Base-by-base conservation (phyloP, 2,888 invertebrate genomes). In the Caenorhabditis becei region DNA sequence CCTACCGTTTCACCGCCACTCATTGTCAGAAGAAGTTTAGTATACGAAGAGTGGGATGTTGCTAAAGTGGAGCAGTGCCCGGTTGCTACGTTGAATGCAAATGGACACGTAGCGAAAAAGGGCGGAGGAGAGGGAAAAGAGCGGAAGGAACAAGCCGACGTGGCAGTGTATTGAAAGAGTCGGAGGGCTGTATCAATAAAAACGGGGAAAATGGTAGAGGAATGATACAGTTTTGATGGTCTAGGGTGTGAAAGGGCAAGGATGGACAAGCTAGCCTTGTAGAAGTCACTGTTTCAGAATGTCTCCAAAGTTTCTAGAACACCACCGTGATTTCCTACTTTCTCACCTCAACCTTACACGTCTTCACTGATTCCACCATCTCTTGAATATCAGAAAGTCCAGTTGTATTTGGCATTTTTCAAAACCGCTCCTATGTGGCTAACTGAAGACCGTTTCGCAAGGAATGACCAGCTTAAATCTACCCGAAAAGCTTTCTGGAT, bases 321-420 rank as follows among this genome's bases (percentile, higher is more conserved):
- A n/a, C n/a, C n/a, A 16, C 11, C 51, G 20, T 20, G 41, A 20
- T 24, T 18, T 23, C 18, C 41, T 20, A 1, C 7, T 41, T 23
- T 53, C 66, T 41, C 26, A 70, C 70, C 70, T 70, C 70, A 26
- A 61, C 26, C 51, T 70, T 70, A 41, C 37, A 37, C 5, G 24
- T 10, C 18, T n/a, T 49, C 69, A 69, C 35, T 14, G 59, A n/a
- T 5, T 59, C 59, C 5, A 70, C 18, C n/a, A 70, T 35, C 26
- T 70, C 59, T n/a, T 59, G 49, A 51, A 70, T 70, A 51, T 61
- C 61, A 49, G 70, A 51, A 20, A 24, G 32, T 23, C 24, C n/a
- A 7, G 61, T 59, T 16, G 23, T 11, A 16, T 41, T 61, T 1
- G 70, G 61, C 70, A 70, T 70, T 69, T n/a, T n/a, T n/a, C n/a